Evolutionary conservation across 2,797 vertebrate genomes (phyloP).

Genomic region (Gambelia wislizenii): DNA sequence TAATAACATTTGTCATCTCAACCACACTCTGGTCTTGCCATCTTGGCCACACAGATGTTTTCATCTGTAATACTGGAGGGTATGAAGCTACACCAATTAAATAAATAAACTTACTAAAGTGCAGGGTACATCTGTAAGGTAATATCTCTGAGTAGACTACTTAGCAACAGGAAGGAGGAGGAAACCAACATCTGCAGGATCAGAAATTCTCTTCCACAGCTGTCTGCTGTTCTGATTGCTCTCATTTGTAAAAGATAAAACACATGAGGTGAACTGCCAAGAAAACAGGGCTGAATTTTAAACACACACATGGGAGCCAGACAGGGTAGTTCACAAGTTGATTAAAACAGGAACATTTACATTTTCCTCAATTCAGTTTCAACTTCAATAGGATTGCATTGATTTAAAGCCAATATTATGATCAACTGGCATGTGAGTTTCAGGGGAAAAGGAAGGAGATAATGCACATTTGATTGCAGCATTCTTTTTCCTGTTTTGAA

Average conservation of each 20-base stretch:
- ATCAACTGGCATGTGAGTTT: background rate
- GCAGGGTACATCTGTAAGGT: constrained; percentile 55
- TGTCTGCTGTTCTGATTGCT: constrained; percentile 45
- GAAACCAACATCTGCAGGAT: constrained; percentile 60
- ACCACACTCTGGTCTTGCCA: no score
- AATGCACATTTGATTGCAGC: constrained; percentile 5
- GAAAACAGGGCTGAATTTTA: constrained; percentile 49
- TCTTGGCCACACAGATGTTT: no score
- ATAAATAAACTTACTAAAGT: background rate
- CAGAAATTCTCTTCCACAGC: constrained; percentile 54
- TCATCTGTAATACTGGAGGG: no score
- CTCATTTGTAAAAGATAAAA: constrained; percentile 46
- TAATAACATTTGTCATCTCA: no score
- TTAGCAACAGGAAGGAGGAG: constrained; percentile 65
- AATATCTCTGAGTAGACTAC: constrained; percentile 57
- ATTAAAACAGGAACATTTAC: background rate
- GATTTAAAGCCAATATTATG: background rate
- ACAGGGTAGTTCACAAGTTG: constrained; percentile 5
- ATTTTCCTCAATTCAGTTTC: background rate
- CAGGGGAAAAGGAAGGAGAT: background rate
- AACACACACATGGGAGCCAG: constrained; percentile 16
- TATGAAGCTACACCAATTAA: no score
- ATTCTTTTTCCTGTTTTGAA: constrained; percentile 38
- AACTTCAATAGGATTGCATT: background rate
- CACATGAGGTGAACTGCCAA: constrained; percentile 64